These are phyloP conservation scores for Sphinx pinastri DNA, from an alignment of 2,888 invertebrate species.

Conservation along the genomic window DNA sequence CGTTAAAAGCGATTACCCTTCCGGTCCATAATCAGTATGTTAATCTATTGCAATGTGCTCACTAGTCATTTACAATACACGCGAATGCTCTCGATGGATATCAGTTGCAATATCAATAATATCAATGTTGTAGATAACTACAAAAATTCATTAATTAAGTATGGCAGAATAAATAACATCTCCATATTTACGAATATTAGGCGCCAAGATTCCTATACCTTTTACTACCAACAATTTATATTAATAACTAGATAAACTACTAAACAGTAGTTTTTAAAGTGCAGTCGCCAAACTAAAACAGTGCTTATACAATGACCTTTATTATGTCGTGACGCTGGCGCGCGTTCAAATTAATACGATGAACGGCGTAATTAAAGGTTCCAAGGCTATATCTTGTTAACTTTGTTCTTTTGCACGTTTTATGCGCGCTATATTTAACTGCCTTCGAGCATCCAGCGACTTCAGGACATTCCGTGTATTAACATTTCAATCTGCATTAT, in stretches of 20 bases:
- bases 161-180: background rate
- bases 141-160: constrained; percentile 16
- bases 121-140: background rate
- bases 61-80: background rate
- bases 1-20: no score
- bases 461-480: no score
- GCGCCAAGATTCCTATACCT: constrained; percentile 12
- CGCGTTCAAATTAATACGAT: no score
- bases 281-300: no score
- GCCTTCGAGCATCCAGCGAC: no score
- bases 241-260: constrained; percentile 1
- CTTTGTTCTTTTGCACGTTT: no score
- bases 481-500: no score
- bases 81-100: background rate
- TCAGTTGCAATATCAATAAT: background rate
- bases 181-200: constrained; percentile 12
- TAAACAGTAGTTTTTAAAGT: background rate
- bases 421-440: no score
- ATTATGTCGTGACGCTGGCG: no score
- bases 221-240: constrained; percentile 8
- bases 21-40: background rate
- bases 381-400: no score
- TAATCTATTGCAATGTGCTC: background rate
- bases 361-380: no score
- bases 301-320: no score